Percentiles rank a stretch among this genome's conserved stretches.
phyloP scores from a whole-genome alignment of 2,888 invertebrate species.

The Melanchra persicariae region DNA sequence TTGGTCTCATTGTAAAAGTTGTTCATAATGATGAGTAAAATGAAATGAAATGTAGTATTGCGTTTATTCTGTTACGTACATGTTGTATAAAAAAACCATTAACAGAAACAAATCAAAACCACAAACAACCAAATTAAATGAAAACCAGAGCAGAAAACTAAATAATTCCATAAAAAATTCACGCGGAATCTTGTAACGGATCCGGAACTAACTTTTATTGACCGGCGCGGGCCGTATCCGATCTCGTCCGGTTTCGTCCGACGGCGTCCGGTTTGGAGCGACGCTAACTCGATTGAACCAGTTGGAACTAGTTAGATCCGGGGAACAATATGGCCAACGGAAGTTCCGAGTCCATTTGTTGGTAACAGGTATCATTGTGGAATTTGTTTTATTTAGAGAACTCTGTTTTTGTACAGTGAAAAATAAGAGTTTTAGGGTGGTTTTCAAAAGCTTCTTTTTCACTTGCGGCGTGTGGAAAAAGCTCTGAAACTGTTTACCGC shows the following conservation, averaged over 20 bases:
- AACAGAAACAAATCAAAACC: slow-evolving; percentile 1
- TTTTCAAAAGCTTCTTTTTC: slow-evolving; percentile 1
- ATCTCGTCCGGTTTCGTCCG: slow-evolving; percentile 50
- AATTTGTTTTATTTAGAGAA: slow-evolving; percentile 8
- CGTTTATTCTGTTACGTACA: too few species aligned
- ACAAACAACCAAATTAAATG: background rate
- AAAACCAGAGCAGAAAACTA: slow-evolving; percentile 26
- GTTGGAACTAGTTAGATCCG: slow-evolving; percentile 75
- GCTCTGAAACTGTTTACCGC: background rate
- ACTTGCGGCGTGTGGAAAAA: background rate
- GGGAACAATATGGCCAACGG: slow-evolving; percentile 58
- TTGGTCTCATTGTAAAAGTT: too few species aligned
- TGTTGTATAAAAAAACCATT: background rate
- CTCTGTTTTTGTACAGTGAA: background rate
- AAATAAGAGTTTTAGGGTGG: background rate
- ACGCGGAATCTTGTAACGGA: slow-evolving; percentile 48
- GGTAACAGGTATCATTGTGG: slow-evolving; percentile 49
- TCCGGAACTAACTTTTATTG: slow-evolving; percentile 57
- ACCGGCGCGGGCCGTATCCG: slow-evolving; percentile 30
- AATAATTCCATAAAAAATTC: slow-evolving; percentile 54
- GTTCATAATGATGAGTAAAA: too few species aligned
- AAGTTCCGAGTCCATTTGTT: slow-evolving; percentile 54
- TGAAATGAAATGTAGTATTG: too few species aligned
- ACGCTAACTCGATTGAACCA: slow-evolving; percentile 73
- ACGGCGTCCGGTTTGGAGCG: slow-evolving; percentile 58